phyloP scores from a whole-genome alignment of 1,140 invertebrate genomes.

The Papilio polyxenes region DNA sequence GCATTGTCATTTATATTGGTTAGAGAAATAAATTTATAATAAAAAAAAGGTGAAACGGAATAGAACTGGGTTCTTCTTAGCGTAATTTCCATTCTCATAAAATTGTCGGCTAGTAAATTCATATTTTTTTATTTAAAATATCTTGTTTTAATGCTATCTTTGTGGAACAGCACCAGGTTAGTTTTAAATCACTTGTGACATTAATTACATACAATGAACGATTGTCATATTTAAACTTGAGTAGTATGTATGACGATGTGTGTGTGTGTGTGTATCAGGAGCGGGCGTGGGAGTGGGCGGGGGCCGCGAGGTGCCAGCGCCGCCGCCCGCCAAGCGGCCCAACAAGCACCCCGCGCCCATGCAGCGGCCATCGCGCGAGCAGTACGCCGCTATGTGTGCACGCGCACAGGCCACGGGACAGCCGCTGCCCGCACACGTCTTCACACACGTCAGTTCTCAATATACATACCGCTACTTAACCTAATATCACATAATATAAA shows the following conservation, averaged over 20 bases:
- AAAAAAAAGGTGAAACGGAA: too few species aligned
- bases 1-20: too few species aligned
- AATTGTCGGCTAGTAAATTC: too few species aligned
- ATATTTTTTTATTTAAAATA: slow-evolving; percentile 13
- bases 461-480: not conserved
- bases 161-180: slow-evolving; percentile 46
- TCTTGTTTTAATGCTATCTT: slow-evolving; percentile 42
- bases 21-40: not conserved
- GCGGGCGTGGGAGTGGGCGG: slow-evolving; percentile 44
- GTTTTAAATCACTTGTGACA: not conserved
- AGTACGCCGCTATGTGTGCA: slow-evolving; percentile 85
- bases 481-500: not conserved
- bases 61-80: too few species aligned
- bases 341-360: slow-evolving; percentile 87
- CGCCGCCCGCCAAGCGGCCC: slow-evolving; percentile 84
- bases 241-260: slow-evolving; percentile 1
- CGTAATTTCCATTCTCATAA: too few species aligned
- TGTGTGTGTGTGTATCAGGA: slow-evolving; percentile 39
- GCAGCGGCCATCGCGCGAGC: slow-evolving; percentile 84
- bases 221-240: not conserved
- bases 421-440: slow-evolving; percentile 83
- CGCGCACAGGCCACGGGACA: slow-evolving; percentile 82
- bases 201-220: not conserved
- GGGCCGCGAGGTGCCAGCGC: slow-evolving; percentile 56
- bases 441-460: slow-evolving; percentile 80